Evolutionary conservation across 1,140 invertebrate species (phyloP), one percentile per base, ranked within the genome.

Genomic region (Drosophila pectinifera): DNA sequence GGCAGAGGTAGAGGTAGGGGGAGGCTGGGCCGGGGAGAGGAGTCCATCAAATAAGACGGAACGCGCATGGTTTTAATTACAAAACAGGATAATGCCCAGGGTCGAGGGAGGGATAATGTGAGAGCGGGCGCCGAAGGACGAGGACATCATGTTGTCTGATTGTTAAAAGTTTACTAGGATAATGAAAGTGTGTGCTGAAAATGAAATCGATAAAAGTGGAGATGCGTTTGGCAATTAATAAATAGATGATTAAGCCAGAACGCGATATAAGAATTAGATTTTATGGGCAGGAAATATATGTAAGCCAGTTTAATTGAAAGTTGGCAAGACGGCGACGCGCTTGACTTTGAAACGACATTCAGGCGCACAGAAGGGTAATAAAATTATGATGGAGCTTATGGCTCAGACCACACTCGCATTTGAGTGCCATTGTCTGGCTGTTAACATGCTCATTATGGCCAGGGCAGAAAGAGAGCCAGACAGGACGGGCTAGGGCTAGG

Each of bases 381-480:
- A 88, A 89, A 86, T 86, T 86, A 86, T 86, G 83, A 86, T 70
- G 64, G 63, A 74, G 81, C 73, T 85, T 84, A 80, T 72, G 56
- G 38, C 64, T 61, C 51, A 63, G 41, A 43, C 42, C 38, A 61
- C 63, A 59, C 64, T 76, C 72, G 42, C 79, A 72, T 82, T 82
- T 63, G 73, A 86, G 82, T 86, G 83, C 83, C 84, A 86, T 86
- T 88, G 84, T 88, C 84, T 89, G 88, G 72, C 88, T 90, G 83
- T 88, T 91, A 88, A 90, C 88, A 90, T 90, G 80, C 88, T 90
- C 88, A 90, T 90, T 90, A 90, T 74, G 75, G 83, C 63, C 42
- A 63, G 78, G 67, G 67, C 68, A 68, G 78, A 68, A 79, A 80
- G 55, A 48, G 34, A 69, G 61, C 61, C 49, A 75, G 73, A 59